phyloP scores from a whole-genome alignment of 1,140 invertebrate genomes.

The Lepidostoma basale region DNA sequence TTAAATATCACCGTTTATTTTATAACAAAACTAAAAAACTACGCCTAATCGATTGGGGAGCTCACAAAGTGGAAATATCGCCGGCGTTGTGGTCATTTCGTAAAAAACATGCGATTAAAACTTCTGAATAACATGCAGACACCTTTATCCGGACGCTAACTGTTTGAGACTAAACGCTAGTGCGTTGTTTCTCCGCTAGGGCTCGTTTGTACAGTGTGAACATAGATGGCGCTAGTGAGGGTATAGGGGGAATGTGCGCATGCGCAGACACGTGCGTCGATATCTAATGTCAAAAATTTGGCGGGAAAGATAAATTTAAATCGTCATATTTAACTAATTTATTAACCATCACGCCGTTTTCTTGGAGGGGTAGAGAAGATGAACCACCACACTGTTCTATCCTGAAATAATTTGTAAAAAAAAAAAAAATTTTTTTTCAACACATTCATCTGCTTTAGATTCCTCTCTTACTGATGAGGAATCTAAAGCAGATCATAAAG shows the following conservation, averaged over 20 bases:
- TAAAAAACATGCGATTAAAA: constrained; percentile 22
- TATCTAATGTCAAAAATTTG: constrained; percentile 5
- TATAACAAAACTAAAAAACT: not conserved
- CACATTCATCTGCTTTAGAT: too few relatives aligned
- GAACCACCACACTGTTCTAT: too few relatives aligned
- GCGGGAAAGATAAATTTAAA: not conserved
- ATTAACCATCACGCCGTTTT: not conserved
- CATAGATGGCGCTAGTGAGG: not conserved
- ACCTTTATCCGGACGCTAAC: constrained; percentile 14
- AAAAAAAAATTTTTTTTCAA: too few relatives aligned
- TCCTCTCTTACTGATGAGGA: too few relatives aligned
- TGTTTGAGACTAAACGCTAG: constrained; percentile 8
- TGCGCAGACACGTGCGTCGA: constrained; percentile 20
- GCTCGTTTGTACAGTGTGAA: not conserved
- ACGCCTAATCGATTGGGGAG: not conserved
- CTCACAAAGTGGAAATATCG: constrained; percentile 11
- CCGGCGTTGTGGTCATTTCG: constrained; percentile 21
- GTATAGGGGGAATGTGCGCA: not conserved
- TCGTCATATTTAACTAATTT: not conserved
- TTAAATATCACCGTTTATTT: constrained; percentile 3
- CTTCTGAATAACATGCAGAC: not conserved
- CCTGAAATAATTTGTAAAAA: too few relatives aligned
- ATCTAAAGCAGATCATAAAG: too few relatives aligned
- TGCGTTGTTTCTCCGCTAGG: not conserved
- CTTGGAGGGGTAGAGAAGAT: too few relatives aligned